These are phyloP conservation scores for Gavialis gangeticus DNA, from an alignment of 2,113 vertebrate genomes.

Conservation along the genomic window DNA sequence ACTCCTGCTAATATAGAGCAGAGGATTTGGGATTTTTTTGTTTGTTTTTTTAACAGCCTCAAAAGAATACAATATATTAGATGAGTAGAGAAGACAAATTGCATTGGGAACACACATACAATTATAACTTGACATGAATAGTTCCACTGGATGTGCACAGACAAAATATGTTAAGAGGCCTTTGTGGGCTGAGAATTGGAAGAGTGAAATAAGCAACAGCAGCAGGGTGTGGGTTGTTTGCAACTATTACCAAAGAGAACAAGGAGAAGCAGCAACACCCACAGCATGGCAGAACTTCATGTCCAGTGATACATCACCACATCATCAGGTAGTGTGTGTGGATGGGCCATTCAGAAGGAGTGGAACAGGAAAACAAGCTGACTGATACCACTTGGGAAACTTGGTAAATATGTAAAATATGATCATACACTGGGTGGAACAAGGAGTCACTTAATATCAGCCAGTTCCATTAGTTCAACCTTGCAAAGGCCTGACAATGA, in stretches of 20 bases:
- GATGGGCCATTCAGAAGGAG: not conserved
- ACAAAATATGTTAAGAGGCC: not conserved
- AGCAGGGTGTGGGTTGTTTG: not conserved
- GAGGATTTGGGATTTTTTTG: too few species aligned
- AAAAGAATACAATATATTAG: not conserved
- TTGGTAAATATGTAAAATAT: not conserved
- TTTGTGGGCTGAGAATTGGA: not conserved
- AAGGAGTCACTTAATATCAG: not conserved
- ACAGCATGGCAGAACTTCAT: not conserved
- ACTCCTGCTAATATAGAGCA: too few species aligned
- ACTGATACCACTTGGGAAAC: not conserved
- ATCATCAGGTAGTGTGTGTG: not conserved
- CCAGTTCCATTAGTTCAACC: not conserved
- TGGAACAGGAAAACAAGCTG: not conserved
- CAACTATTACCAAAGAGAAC: not conserved
- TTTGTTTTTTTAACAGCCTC: too few species aligned
- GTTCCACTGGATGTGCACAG: not conserved
- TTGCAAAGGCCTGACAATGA: not conserved
- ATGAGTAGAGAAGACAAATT: slow-evolving; percentile 25
- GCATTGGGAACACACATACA: not conserved
- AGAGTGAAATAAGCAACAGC: not conserved
- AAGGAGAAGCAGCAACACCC: not conserved
- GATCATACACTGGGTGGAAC: not conserved
- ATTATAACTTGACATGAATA: not conserved
- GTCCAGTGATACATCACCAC: not conserved